Base-by-base conservation (phyloP, 2,888 invertebrate species). In the Pseudococcus jackbeardsleyi region DNA sequence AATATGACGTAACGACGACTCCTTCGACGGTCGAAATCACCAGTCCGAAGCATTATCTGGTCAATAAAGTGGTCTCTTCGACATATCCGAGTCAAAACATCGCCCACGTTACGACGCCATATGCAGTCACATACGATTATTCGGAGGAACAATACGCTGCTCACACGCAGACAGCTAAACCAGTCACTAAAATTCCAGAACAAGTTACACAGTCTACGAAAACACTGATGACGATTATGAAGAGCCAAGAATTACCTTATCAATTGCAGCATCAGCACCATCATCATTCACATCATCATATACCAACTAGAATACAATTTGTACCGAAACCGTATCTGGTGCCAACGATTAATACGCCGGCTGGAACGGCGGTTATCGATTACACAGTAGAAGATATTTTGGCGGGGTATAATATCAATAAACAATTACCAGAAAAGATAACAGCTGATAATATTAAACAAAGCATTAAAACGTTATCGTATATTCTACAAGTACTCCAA, bases 401-500 rank as follows among this genome's bases (percentile, higher is more conserved):
- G 64, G 95, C 95, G 91, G 95, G 95, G 89, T 92, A 96, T 46
- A 96, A 96, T 91, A 92, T 95, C 22, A 94, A 94, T 90, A 95
- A 96, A 91, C 94, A 95, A 79, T 92, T 96, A 90, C 96, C 96
- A 0, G 95, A 95, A 90, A 95, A 94, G 11, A 93, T 96, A 42
- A 96, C 95, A 6, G 93, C 94, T 87, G 95, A 95, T 90, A 96
- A 96, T 90, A 94, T 96, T 82, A 95, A 96, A 90, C 94, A 95
- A 89, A 96, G 96, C 84, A 95, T 96, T 89, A 94, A 93, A 91
- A 96, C 96, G 0, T 92, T 96, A 89, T 93, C 96, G 17, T 95
- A 94, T 91, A 96, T 96, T 89, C 92, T 96, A 85, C 94, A 94
- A 90, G 93, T 95, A 89, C 92, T 96, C 84, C 95, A 94, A 82